These are phyloP conservation scores for Lucilia sericata DNA, from an alignment of 1,140 invertebrate genomes.

Conservation along the genomic window DNA sequence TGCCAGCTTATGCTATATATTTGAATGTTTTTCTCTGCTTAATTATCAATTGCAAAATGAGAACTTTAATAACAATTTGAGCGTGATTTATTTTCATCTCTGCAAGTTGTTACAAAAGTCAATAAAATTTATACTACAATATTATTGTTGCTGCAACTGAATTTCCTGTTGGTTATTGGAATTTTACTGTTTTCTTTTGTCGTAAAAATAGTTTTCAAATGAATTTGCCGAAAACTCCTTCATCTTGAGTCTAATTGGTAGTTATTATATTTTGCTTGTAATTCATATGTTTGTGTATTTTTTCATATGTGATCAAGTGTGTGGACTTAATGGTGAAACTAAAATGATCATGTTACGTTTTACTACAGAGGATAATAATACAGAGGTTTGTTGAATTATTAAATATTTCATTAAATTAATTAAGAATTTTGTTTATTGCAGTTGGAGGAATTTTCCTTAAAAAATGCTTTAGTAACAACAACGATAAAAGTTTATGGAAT, in stretches of 20 bases:
- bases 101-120: background rate
- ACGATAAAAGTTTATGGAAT: background rate
- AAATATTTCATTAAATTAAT: too few relatives aligned
- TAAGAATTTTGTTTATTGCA: background rate
- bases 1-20: background rate
- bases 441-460: background rate
- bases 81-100: background rate
- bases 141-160: background rate
- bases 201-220: too few relatives aligned
- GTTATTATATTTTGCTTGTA: too few relatives aligned
- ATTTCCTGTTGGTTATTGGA: background rate
- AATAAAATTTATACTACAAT: background rate
- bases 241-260: too few relatives aligned
- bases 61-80: background rate
- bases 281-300: too few relatives aligned
- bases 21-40: background rate
- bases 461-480: background rate
- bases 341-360: too few relatives aligned
- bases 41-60: background rate
- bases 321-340: too few relatives aligned
- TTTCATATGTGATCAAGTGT: too few relatives aligned
- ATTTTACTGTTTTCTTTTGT: too few relatives aligned
- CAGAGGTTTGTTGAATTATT: too few relatives aligned
- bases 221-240: too few relatives aligned
- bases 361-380: too few relatives aligned